These are phyloP conservation scores for Schizothorax lantsangensis DNA, from an alignment of 2,797 vertebrate species.

Conservation along the genomic window DNA sequence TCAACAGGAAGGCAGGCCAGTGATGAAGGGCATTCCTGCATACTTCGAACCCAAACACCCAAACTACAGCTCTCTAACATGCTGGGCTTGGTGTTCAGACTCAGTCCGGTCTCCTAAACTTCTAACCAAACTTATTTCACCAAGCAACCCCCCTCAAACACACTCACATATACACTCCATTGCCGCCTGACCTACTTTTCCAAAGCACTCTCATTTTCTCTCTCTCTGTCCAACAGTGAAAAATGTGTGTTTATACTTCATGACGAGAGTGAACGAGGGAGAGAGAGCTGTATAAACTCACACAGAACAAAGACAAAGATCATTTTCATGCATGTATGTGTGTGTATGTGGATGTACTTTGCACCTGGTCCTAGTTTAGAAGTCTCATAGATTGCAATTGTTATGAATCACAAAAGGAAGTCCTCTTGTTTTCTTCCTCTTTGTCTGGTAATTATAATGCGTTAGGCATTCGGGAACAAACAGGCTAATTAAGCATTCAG, in stretches of 20 bases:
- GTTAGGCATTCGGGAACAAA: not conserved
- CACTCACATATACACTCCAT: conserved; percentile 45
- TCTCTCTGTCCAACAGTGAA: conserved; percentile 29
- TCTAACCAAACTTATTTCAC: conserved; percentile 31
- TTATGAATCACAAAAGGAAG: conserved; percentile 34
- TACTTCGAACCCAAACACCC: conserved; percentile 45
- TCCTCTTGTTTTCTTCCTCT: conserved; percentile 30
- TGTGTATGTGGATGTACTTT: conserved; percentile 20
- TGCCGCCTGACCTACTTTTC: conserved; percentile 77
- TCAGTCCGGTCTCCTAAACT: not conserved
- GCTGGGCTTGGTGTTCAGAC: not conserved
- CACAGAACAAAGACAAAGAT: conserved; percentile 22
- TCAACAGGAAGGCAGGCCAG: conserved; percentile 61
- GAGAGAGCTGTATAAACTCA: conserved; percentile 25
- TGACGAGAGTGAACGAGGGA: not conserved
- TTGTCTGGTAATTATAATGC: conserved; percentile 1
- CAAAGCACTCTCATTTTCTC: conserved; percentile 25
- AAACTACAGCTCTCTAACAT: conserved; percentile 40
- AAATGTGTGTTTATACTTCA: conserved; percentile 49
- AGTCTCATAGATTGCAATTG: not conserved
- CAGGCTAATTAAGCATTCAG: not conserved
- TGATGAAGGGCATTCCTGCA: conserved; percentile 59
- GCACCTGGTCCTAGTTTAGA: not conserved
- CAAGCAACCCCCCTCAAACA: conserved; percentile 23
- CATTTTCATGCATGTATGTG: not conserved